Evolutionary conservation across 1,140 invertebrate species (phyloP), one percentile per base, ranked within the genome.

Genomic region (Cyclina sinensis): DNA sequence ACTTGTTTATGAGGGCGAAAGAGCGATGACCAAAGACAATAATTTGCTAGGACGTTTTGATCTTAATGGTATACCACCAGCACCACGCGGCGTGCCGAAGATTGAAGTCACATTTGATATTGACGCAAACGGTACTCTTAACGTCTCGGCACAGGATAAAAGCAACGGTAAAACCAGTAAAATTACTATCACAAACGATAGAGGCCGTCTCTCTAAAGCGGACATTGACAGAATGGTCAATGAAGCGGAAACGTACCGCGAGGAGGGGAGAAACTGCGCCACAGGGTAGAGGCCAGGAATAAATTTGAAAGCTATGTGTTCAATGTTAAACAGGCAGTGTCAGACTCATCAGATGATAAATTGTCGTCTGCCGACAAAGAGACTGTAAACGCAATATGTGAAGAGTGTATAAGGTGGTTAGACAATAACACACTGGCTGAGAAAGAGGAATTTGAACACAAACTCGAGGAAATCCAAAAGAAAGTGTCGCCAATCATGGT

Each of bases 101-200:
- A 51, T n/a, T n/a, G n/a, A n/a, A n/a, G n/a, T n/a, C n/a, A n/a
- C n/a, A n/a, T n/a, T n/a, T n/a, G n/a, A n/a, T n/a, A n/a, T n/a
- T n/a, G n/a, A n/a, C n/a, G n/a, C n/a, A n/a, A n/a, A n/a, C n/a
- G n/a, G n/a, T n/a, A n/a, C n/a, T n/a, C n/a, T n/a, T n/a, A n/a
- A n/a, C n/a, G n/a, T n/a, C n/a, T n/a, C n/a, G n/a, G n/a, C 98
- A 12, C 96, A 97, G 93, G 96, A 97, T 86, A 96, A 96, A 91
- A 95, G 95, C 0, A 99, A 98, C 88, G 98, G 99, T 92, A 91
- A 99, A 95, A 97, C 98, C 93, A 99, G 99, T 95, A 99, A 95
- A 95, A 84, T 93, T 93, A 21, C 95, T 96, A 62, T 62, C 32
- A n/a, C n/a, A n/a, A n/a, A n/a, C n/a, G n/a, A n/a, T n/a, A 96